Evolutionary conservation across 2,797 vertebrate genomes (phyloP), one percentile per base, ranked within the genome.

Genomic region (Alouatta caraya): DNA sequence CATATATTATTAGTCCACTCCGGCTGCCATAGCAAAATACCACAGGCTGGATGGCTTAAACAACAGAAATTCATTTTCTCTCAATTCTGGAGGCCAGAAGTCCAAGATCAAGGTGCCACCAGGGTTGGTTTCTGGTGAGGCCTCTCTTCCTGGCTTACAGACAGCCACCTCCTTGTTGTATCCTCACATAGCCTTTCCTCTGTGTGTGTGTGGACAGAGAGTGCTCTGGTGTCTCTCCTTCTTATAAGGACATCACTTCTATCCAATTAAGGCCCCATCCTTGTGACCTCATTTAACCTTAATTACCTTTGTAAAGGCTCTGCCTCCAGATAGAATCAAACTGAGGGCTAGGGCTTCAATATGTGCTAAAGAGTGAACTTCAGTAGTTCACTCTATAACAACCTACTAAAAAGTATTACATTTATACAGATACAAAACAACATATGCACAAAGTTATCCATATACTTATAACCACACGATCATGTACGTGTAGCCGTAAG

Each of bases 61-160:
- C 83, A 88, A 33, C 79, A 94, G 48, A 88, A 37, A 80, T 75
- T 75, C 57, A 57, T 78, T 67, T 88, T 85, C 33, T 85, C 67
- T 72, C 3, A 52, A 39, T 75, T 70, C 78, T 52, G 19, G 24
- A 90, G 42, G 73, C 55, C 83, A 2, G 26, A 88, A 94, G 52
- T 78, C 81, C 78, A 88, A 93, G 46, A 57, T 61, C 13, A 79
- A 44, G 26, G 8, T 85, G 84, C 57, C 19, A 5, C 17, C 48
- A 48, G 44, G 48, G 28, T 75, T 75, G 48, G 5, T 67, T 92
- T 88, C 55, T 75, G 73, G 12, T 30, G 39, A 67, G 46, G 15
- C 39, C 84, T 50, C 1, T 64, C 61, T 92, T 37, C 44, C 24
- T 75, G 15, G 52, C 30, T 52, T 30, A 59, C 9, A 80, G 70